A percentile compares a stretch with the other conserved stretches of the same genome.
phyloP scores from a whole-genome alignment of 2,113 vertebrate genomes.

The Columba livia region DNA sequence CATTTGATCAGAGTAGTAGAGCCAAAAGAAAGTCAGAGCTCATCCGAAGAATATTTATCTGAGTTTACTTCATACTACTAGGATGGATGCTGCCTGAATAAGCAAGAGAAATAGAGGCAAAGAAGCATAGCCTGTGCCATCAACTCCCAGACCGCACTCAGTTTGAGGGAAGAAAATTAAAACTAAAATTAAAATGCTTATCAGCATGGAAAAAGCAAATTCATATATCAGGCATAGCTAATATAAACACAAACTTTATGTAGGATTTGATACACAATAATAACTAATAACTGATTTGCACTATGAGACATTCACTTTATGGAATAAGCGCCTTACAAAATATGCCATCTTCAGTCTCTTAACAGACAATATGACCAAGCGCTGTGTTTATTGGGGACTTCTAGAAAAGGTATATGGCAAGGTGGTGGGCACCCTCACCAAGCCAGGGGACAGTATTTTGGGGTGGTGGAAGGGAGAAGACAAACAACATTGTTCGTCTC shows the following conservation, averaged over 20 bases:
- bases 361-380: neutral
- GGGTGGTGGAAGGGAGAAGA: neutral
- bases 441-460: neutral
- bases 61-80: neutral
- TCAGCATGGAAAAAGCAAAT: neutral
- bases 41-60: neutral
- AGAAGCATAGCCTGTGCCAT: neutral
- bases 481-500: neutral
- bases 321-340: neutral
- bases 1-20: neutral
- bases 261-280: neutral
- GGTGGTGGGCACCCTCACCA: neutral
- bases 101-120: neutral
- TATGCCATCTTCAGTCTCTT: fast-evolving
- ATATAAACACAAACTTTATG: neutral
- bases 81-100: neutral
- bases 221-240: neutral
- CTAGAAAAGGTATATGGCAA: neutral
- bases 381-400: neutral
- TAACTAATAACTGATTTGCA: neutral
- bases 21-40: neutral
- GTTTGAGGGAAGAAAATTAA: neutral
- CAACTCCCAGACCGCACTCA: neutral
- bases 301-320: neutral
- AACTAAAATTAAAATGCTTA: neutral